A percentile compares a stretch with the other conserved stretches of the same genome.
phyloP scores from a whole-genome alignment of 2,797 vertebrate species.

The Antrozous pallidus region DNA sequence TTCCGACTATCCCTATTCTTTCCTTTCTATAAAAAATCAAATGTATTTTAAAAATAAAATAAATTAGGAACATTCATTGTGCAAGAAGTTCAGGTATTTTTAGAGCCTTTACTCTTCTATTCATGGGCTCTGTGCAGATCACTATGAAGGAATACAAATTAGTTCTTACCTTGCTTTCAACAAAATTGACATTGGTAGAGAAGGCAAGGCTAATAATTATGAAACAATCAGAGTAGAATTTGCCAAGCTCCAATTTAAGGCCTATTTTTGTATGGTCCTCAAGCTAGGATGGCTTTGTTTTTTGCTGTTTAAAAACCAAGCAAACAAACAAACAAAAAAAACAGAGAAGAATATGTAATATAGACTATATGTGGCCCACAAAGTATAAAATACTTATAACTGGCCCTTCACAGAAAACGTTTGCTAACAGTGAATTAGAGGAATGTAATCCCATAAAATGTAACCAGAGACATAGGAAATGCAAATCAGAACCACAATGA shows the following conservation, averaged over 20 bases:
- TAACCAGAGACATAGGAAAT: not conserved
- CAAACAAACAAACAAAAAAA: not conserved
- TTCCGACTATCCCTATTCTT: too few species aligned
- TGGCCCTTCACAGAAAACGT: not conserved
- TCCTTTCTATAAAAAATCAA: too few species aligned
- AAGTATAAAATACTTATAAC: not conserved
- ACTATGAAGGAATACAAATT: not conserved
- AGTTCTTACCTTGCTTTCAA: not conserved
- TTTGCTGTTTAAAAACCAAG: slow-evolving; percentile 1
- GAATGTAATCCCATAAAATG: not conserved
- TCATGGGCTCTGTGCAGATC: not conserved
- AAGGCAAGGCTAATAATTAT: slow-evolving; percentile 12
- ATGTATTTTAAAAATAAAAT: too few species aligned
- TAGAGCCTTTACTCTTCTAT: not conserved
- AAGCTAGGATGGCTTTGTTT: slow-evolving; percentile 18
- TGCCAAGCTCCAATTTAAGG: not conserved
- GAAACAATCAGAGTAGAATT: not conserved
- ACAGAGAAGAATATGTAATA: not conserved
- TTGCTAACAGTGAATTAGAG: not conserved
- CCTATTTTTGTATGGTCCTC: not conserved
- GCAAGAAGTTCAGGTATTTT: slow-evolving; percentile 34
- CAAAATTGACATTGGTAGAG: not conserved
- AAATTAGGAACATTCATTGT: slow-evolving; percentile 21
- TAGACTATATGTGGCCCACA: not conserved
- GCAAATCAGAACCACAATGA: slow-evolving; percentile 9